phyloP scores from a whole-genome alignment of 2,797 vertebrate species.

The Nannoperca obscura region DNA sequence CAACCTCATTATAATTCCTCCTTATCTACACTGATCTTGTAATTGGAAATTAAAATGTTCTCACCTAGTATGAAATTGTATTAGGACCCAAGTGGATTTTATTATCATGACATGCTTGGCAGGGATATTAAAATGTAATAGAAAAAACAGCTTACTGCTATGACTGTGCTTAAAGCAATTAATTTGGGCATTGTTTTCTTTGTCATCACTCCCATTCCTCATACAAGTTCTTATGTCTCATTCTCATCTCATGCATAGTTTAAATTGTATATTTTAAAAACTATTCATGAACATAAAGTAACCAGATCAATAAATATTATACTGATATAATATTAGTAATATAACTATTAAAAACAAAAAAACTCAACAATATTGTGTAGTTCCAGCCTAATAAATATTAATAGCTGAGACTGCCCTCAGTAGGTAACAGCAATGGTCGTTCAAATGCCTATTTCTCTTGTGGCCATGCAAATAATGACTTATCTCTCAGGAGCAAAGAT shows the following conservation, averaged over 20 bases:
- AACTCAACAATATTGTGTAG: too few relatives aligned
- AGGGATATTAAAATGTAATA: conserved; percentile 54
- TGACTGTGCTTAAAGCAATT: conserved; percentile 48
- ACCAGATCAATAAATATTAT: too few relatives aligned
- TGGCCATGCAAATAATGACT: too few relatives aligned
- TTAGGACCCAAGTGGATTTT: conserved; percentile 57
- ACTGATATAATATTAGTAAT: neutral
- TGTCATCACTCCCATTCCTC: neutral
- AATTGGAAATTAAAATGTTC: conserved; percentile 72
- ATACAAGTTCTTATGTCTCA: neutral
- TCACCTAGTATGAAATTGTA: conserved; percentile 68
- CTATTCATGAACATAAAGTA: neutral
- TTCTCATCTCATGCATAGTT: neutral
- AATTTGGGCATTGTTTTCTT: conserved; percentile 29
- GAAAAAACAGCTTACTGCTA: conserved; percentile 44
- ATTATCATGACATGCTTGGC: conserved; percentile 50
- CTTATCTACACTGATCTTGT: conserved; percentile 65
- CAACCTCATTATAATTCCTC: conserved; percentile 57
- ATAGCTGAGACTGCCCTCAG: too few relatives aligned
- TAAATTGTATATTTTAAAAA: neutral
- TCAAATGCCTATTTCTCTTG: too few relatives aligned
- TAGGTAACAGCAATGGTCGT: too few relatives aligned
- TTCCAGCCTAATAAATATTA: too few relatives aligned
- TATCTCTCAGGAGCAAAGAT: too few relatives aligned
- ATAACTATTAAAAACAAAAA: neutral